Conservation (phyloP, 2,888 invertebrate genomes). For the Campopleginae sp. region DNA sequence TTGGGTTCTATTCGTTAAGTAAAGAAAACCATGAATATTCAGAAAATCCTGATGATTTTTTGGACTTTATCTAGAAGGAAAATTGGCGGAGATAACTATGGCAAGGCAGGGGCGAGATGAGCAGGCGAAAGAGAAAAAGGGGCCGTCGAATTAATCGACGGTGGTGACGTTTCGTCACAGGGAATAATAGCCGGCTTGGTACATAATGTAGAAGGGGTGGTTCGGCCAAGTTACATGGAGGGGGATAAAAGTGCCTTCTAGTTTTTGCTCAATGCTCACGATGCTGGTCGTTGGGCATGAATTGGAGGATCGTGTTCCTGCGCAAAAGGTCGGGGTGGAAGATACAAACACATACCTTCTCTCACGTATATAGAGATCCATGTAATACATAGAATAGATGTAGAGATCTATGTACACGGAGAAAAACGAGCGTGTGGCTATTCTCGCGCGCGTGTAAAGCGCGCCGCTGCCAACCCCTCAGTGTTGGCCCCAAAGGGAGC, state of each 20-base stretch:
- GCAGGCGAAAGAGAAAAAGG: constrained; percentile 67
- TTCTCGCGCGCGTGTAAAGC: constrained; percentile 60
- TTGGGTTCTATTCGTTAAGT: background rate
- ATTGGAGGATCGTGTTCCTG: constrained; percentile 39
- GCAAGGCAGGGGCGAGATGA: constrained; percentile 14
- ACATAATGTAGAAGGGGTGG: constrained; percentile 66
- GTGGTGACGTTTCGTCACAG: constrained; percentile 72
- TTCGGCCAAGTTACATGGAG: constrained; percentile 14
- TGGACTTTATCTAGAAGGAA: background rate
- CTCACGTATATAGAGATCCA: constrained; percentile 20
- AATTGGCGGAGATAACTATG: constrained; percentile 51
- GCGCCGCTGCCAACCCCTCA: constrained; percentile 69
- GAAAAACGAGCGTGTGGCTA: constrained; percentile 57
- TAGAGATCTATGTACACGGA: background rate
- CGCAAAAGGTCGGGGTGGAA: constrained; percentile 45
- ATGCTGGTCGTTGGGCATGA: constrained; percentile 47
- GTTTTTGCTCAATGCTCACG: constrained; percentile 46
- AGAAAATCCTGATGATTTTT: background rate
- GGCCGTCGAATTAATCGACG: constrained; percentile 73
- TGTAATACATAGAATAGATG: background rate
- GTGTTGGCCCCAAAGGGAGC: constrained; percentile 63
- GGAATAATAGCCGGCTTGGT: constrained; percentile 68
- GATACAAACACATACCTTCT: constrained; percentile 30
- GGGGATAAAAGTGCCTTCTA: constrained; percentile 62
- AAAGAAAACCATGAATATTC: background rate